These are phyloP conservation scores for Epinotia nisella DNA, from an alignment of 2,888 invertebrate genomes.

Conservation along the genomic window DNA sequence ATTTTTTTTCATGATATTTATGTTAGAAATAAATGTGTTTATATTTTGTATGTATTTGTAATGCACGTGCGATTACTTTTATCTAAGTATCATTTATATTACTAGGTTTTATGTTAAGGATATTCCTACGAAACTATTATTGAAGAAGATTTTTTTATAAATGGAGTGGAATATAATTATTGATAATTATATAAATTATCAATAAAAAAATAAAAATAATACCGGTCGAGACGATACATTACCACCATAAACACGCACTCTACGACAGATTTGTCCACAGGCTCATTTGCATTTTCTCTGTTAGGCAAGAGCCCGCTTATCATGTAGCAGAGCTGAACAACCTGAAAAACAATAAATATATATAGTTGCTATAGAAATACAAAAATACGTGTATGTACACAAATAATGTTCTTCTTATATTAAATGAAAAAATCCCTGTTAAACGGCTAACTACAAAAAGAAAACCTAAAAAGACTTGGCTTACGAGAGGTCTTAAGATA, in stretches of 20 bases:
- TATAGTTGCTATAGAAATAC: neutral
- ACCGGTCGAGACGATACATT: conserved; percentile 51
- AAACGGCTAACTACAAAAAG: too few species aligned
- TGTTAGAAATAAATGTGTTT: neutral
- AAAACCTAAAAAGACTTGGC: too few species aligned
- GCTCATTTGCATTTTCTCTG: conserved; percentile 77
- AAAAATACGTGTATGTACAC: too few species aligned
- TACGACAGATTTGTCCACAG: conserved; percentile 83
- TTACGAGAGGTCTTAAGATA: too few species aligned
- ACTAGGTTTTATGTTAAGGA: neutral
- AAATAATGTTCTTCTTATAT: too few species aligned
- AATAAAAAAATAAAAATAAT: too few species aligned
- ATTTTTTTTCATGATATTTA: neutral
- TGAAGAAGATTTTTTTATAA: neutral
- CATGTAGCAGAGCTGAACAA: conserved; percentile 92
- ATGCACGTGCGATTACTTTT: neutral
- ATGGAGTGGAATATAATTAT: neutral
- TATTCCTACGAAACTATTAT: neutral
- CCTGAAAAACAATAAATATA: conserved; percentile 70
- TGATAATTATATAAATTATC: neutral
- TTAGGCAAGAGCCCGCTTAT: conserved; percentile 89
- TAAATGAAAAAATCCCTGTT: too few species aligned
- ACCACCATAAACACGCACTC: conserved; percentile 89
- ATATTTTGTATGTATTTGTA: neutral
- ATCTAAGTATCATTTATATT: neutral